Evolutionary conservation across 1,140 invertebrate genomes (phyloP), one percentile per base, ranked within the genome.

Genomic region (Bombus confusus): DNA sequence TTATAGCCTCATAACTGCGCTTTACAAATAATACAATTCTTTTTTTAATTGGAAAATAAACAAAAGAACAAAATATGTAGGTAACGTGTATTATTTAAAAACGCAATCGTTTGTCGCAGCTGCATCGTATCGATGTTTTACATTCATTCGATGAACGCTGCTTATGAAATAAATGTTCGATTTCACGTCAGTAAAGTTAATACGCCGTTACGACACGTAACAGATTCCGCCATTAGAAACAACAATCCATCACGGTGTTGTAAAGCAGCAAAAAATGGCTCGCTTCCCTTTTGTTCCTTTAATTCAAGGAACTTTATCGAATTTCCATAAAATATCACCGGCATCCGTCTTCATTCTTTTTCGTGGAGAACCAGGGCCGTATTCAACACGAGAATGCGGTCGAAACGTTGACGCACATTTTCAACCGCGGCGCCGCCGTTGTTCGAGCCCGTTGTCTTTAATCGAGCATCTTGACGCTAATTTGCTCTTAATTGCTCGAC

Each of bases 261-360:
- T 52, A 69, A 83, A 83, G 64, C 62, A 69, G 81, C 62, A 25
- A 77, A 83, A 69, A 73, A 52, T 52, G 34, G 59, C 34, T 34
- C 18, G 25, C 52, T 43, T 43, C 13, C 37, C 80, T 66, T 77
- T 77, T 68, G 73, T 83, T 68, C 73, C 43, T 43, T 62, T 83
- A 83, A 83, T 83, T 52, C 73, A 69, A 77, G 64, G 73, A 83
- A 69, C 81, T 83, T 66, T 83, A 83, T 83, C 81, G 81, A 83
- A 83, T 83, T 83, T 83, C 81, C 81, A 83, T 83, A 83, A 77
- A 83, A 83, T 83, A 83, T 83, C 43, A 43, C 43, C 62, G 43
- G 47, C 64, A 83, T 83, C 68, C 73, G 81, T 83, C 81, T 77
- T 68, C 81, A 83, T 83, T 83, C 73, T 77, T 83, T 64, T 52